phyloP scores from a whole-genome alignment of 2,888 invertebrate genomes.

The Cantharis lateralis region DNA sequence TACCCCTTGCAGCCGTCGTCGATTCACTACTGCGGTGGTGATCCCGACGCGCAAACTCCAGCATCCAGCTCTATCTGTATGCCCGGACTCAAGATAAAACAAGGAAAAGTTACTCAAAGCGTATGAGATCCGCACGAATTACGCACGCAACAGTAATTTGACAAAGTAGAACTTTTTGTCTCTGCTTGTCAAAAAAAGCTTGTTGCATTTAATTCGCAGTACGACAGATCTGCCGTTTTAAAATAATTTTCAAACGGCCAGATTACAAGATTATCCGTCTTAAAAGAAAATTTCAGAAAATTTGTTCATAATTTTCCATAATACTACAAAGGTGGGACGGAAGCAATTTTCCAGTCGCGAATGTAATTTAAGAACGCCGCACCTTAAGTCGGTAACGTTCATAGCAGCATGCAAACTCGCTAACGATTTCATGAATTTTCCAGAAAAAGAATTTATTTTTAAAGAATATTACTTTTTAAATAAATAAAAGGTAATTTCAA shows the following conservation, averaged over 20 bases:
- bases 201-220: conserved; percentile 1
- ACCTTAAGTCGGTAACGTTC: background rate
- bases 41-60: conserved; percentile 51
- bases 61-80: conserved; percentile 51
- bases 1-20: conserved; percentile 52
- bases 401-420: background rate
- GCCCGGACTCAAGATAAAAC: conserved; percentile 49
- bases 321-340: conserved; percentile 2
- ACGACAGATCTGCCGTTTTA: background rate
- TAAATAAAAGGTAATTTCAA: background rate
- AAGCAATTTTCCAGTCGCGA: background rate
- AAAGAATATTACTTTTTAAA: background rate
- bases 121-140: conserved; percentile 25
- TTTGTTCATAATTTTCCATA: background rate
- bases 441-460: background rate
- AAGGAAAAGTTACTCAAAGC: conserved; percentile 35
- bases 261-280: background rate
- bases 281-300: background rate
- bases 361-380: conserved; percentile 3
- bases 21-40: conserved; percentile 53
- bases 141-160: conserved; percentile 31
- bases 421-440: background rate
- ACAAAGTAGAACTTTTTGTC: conserved; percentile 16
- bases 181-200: background rate
- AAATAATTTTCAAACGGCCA: background rate